Percentiles rank a stretch among this genome's conserved stretches.
Evolutionary conservation across 2,113 vertebrate species (phyloP).

Genomic region (Hiodon alosoides): DNA sequence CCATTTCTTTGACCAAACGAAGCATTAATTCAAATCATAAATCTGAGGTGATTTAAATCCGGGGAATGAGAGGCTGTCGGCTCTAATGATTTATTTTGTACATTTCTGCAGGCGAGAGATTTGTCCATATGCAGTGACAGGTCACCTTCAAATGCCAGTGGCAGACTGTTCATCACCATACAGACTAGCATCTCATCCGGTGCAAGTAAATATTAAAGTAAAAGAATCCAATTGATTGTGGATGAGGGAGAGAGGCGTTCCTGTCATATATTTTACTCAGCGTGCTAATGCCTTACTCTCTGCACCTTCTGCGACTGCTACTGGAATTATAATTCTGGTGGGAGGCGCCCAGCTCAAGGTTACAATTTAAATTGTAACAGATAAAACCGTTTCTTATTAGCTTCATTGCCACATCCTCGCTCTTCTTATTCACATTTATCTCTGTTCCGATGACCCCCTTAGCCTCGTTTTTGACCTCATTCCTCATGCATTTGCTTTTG

Average conservation of each 20-base stretch:
- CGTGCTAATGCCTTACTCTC: constrained; percentile 74
- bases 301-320: constrained; percentile 51
- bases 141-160: constrained; percentile 99
- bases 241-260: constrained; percentile 82
- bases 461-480: constrained; percentile 64
- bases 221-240: constrained; percentile 99
- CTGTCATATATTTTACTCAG: constrained; percentile 92
- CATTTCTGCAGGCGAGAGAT: constrained; percentile 99
- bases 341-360: constrained; percentile 82
- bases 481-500: constrained; percentile 61
- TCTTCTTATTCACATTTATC: constrained; percentile 72
- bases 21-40: constrained; percentile 99
- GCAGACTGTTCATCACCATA: constrained; percentile 99
- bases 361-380: constrained; percentile 79
- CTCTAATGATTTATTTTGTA: constrained; percentile 99
- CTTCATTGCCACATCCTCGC: constrained; percentile 69
- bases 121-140: constrained; percentile 99
- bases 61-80: constrained; percentile 86
- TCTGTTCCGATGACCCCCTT: constrained; percentile 71
- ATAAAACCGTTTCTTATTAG: constrained; percentile 86
- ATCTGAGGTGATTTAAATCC: constrained; percentile 99
- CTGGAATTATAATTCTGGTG: constrained; percentile 76
- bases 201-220: constrained; percentile 99
- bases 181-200: constrained; percentile 98
- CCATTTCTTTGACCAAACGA: constrained; percentile 99